Base-by-base conservation (phyloP, 2,797 vertebrate species). In the Lagodon rhomboides region DNA sequence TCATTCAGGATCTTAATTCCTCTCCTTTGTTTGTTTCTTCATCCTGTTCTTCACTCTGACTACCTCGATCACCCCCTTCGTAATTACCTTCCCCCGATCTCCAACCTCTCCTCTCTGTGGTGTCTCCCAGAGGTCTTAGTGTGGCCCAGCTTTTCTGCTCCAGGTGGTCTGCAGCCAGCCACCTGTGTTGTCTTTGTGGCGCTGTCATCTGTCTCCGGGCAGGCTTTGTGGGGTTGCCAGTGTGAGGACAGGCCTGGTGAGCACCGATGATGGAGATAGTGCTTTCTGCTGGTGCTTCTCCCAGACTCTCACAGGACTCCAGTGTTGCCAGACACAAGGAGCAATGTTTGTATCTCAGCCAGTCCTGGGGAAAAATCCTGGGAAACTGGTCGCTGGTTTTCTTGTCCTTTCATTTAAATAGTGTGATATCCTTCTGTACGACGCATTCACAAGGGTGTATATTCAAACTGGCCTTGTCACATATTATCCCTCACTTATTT, bases 161-260 rank as follows among this genome's bases (percentile, higher is more conserved):
- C 93, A 94, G 92, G 92, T 94, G 94, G 90, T 95, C 91, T 92
- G 77, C 83, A 90, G 91, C 92, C 92, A 95, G 91, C 94, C 94
- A 93, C 92, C 92, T 93, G 94, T 94, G 94, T 93, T 93, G 92
- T 92, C 93, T 95, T 95, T 95, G 94, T 94, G 91, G 85, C 75
- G 50, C 89, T 95, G 94, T 95, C 94, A 94, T 95, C 91, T 91
- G 90, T 95, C 93, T 95, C 92, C 83, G 47, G 84, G 87, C 87
- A 87, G 90, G 91, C 93, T 94, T 95, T 94, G 94, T 94, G 85
- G 84, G 83, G 73, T 92, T 91, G 92, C 92, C 91, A 92, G 90
- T 89, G 89, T 88, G 92, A 93, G 89, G 92, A 94, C 89, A 94
- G 90, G 86, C 89, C 83, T 64, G 78, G 89, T 77, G 85, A 84